phyloP scores from a whole-genome alignment of 1,140 invertebrate genomes.

The Philotrypesis tridentata region DNA sequence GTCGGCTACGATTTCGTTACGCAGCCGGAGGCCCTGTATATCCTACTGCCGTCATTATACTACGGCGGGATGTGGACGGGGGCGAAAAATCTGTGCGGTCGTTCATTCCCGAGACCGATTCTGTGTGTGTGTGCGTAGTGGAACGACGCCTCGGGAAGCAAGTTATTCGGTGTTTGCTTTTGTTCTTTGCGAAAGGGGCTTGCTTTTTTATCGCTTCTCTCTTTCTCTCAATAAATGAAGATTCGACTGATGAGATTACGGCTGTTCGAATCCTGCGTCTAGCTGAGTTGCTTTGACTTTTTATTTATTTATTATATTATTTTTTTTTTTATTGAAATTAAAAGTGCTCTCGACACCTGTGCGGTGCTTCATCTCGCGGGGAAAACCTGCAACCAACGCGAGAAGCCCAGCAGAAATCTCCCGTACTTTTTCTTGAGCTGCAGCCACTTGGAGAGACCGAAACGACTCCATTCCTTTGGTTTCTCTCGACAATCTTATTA shows the following conservation, averaged over 20 bases:
- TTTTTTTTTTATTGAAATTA: too few species aligned
- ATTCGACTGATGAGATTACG: background rate
- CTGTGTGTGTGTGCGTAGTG: background rate
- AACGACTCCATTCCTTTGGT: conserved; percentile 71
- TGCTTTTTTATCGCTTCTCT: background rate
- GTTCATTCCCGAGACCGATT: conserved; percentile 1
- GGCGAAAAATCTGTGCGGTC: conserved; percentile 25
- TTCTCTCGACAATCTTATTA: conserved; percentile 70
- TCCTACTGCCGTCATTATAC: conserved; percentile 25
- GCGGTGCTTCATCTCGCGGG: background rate
- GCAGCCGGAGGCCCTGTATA: background rate
- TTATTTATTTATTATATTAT: too few species aligned
- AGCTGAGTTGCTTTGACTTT: background rate
- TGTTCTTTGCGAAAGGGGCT: background rate
- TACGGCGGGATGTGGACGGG: background rate
- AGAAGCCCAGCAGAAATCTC: conserved; percentile 13
- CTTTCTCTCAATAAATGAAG: background rate
- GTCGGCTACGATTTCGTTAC: conserved; percentile 27
- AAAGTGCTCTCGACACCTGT: too few species aligned
- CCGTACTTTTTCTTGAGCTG: conserved; percentile 58
- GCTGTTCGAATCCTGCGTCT: background rate
- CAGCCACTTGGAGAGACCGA: conserved; percentile 66
- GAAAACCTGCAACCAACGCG: conserved; percentile 2
- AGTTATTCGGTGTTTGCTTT: background rate
- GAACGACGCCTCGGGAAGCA: background rate